A percentile compares a stretch with the other conserved stretches of the same genome.
Conservation (phyloP, 2,113 vertebrate genomes). For the Amblyornis subalaris region DNA sequence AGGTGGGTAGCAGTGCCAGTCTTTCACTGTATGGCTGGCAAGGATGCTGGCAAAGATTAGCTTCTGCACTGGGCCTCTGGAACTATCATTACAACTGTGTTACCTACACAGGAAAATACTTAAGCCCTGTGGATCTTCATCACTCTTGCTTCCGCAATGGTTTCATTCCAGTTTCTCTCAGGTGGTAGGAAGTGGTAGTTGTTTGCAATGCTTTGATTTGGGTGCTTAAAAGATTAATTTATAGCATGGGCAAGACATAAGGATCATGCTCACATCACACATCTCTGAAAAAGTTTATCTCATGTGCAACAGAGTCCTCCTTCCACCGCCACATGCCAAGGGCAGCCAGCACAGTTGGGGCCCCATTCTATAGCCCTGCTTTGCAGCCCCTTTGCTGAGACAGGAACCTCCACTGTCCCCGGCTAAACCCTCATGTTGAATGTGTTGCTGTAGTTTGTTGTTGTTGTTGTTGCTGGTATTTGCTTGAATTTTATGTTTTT, state of each 20-base stretch:
- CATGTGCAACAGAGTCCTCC: neutral
- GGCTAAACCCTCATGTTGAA: no score
- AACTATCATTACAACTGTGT: neutral
- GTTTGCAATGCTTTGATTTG: neutral
- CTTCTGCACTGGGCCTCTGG: neutral
- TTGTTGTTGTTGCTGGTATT: neutral
- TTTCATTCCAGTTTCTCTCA: neutral
- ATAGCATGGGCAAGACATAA: neutral
- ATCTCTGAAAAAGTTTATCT: neutral
- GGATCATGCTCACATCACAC: neutral
- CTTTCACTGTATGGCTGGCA: neutral
- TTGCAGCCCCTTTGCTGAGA: neutral
- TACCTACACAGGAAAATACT: neutral
- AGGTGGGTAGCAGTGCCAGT: neutral
- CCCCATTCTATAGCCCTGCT: neutral
- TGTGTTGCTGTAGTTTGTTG: no score
- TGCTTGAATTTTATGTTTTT: conserved; percentile 4
- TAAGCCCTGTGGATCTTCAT: neutral
- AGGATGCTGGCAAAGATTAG: neutral
- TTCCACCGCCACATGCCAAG: neutral
- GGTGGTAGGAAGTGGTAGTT: neutral
- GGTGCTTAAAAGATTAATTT: neutral
- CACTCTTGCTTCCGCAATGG: neutral
- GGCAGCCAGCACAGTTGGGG: neutral
- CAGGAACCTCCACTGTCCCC: neutral